Percentiles rank a stretch among this genome's conserved stretches.
Conservation (phyloP, 2,797 vertebrate genomes). For the Dermochelys coriacea region DNA sequence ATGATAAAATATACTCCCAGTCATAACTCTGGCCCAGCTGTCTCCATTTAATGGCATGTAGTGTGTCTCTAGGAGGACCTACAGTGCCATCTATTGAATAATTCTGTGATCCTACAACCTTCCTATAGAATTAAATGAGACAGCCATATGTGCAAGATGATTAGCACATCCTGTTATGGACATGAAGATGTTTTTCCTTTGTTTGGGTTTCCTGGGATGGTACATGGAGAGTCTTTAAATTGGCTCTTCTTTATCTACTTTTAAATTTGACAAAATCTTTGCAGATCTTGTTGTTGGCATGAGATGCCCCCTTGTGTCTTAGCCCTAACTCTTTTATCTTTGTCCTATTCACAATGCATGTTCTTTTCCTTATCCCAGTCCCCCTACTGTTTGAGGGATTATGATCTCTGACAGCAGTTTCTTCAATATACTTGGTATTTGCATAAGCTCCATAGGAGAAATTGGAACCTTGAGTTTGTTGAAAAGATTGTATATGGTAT, state of each 20-base stretch:
- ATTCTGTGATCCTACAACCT: not conserved
- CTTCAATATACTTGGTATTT: not conserved
- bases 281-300: not conserved
- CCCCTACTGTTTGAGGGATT: not conserved
- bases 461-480: not conserved
- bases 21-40: not conserved
- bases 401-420: not conserved
- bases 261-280: not conserved
- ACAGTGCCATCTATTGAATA: slow-evolving; percentile 39
- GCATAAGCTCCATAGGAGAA: not conserved
- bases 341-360: not conserved
- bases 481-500: not conserved
- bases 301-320: not conserved
- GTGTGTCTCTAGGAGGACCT: not conserved
- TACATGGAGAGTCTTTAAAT: not conserved
- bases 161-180: not conserved
- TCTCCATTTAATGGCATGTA: not conserved
- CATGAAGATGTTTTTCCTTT: fast-evolving
- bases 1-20: not conserved
- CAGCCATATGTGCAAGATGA: fast-evolving
- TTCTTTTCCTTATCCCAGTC: not conserved
- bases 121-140: not conserved
- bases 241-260: not conserved
- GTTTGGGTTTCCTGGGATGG: not conserved
- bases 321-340: not conserved